A percentile compares a stretch with the other conserved stretches of the same genome.
Conservation (phyloP, 64 coral and sea anemone genomes). For the Stichodactyla helianthus region DNA sequence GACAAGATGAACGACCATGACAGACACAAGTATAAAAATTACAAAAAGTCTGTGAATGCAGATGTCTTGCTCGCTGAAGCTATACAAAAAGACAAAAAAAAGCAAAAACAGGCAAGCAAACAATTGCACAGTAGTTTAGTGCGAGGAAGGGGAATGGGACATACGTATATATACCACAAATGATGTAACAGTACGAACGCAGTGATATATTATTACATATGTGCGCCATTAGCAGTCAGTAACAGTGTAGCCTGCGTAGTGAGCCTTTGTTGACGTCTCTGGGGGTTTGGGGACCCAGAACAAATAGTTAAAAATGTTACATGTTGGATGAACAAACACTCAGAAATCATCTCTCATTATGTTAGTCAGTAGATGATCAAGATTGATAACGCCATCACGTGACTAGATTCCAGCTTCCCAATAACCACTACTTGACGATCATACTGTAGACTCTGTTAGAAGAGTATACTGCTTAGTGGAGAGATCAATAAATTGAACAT, state of each 20-base stretch:
- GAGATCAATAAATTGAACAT: no score
- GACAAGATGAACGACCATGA: neutral
- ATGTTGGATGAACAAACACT: no score
- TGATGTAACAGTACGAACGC: neutral
- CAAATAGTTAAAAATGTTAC: no score
- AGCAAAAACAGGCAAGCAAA: constrained; percentile 2
- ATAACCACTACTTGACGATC: no score
- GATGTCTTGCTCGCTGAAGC: constrained; percentile 15
- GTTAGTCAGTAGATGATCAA: no score
- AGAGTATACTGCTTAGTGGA: no score
- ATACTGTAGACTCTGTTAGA: no score
- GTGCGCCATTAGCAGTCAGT: neutral
- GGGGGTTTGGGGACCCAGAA: no score
- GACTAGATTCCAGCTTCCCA: no score
- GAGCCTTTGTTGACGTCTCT: no score
- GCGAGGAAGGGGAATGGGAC: neutral
- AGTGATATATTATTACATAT: neutral
- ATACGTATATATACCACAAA: neutral
- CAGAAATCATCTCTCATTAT: no score
- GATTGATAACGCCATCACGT: no score
- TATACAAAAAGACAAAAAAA: constrained; percentile 9
- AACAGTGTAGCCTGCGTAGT: neutral
- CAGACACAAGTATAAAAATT: neutral
- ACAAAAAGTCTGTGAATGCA: neutral
- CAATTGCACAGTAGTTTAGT: neutral